Evolutionary conservation across 2,888 invertebrate species (phyloP).

Genomic region (Dione vanillae): DNA sequence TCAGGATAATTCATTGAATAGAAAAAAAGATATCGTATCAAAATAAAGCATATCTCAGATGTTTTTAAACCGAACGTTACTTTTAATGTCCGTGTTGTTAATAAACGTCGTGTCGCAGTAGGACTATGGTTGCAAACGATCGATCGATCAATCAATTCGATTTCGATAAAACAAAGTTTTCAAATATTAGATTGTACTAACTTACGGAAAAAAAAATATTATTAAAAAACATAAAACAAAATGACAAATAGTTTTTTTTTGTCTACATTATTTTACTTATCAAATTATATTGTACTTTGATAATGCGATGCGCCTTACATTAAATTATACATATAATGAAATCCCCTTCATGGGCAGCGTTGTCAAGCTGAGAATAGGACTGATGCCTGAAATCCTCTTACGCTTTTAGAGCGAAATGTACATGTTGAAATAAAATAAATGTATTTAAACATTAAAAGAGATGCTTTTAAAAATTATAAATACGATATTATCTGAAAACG

Average conservation of each 20-base stretch:
- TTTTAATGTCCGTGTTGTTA: no score
- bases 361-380: background rate
- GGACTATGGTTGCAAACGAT: no score
- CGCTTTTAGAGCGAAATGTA: slow-evolving; percentile 8
- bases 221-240: background rate
- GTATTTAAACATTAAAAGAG: slow-evolving; percentile 6
- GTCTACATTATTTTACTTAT: background rate
- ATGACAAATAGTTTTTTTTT: no score
- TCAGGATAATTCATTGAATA: slow-evolving; percentile 25
- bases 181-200: no score
- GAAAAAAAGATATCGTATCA: slow-evolving; percentile 10
- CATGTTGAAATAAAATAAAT: slow-evolving; percentile 21
- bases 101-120: no score
- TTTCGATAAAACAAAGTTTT: no score
- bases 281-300: background rate
- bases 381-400: slow-evolving; percentile 17
- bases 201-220: no score
- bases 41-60: background rate
- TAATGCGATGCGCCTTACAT: slow-evolving; percentile 8
- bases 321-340: background rate
- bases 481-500: background rate
- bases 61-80: background rate
- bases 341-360: background rate
- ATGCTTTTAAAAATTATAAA: background rate
- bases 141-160: no score